A percentile compares a stretch with the other conserved stretches of the same genome.
Evolutionary conservation across 92 coral and sea anemone species (phyloP).

Genomic region (Blastomussa wellsi): DNA sequence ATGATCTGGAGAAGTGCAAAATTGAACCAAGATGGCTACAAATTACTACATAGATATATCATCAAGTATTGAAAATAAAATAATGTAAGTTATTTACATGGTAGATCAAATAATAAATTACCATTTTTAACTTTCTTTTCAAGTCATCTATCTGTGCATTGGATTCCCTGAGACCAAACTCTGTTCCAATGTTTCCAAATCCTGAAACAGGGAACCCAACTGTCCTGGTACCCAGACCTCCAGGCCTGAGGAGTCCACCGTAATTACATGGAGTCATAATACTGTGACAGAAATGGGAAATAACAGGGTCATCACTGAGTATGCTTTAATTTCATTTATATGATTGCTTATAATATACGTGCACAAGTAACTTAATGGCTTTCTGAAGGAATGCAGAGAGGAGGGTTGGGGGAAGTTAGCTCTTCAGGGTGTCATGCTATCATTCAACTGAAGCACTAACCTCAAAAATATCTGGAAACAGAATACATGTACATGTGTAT

Average conservation of each 20-base stretch:
- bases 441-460: no score
- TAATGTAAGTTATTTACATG: no score
- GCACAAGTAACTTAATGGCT: no score
- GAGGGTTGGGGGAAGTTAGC: no score
- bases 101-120: slow-evolving; percentile 9
- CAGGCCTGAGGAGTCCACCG: slow-evolving; percentile 26
- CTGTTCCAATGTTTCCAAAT: slow-evolving; percentile 45
- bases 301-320: neutral
- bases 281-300: slow-evolving; percentile 3
- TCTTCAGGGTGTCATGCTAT: no score
- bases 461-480: no score
- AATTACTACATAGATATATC: accelerated
- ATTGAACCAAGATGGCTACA: neutral
- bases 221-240: slow-evolving; percentile 36
- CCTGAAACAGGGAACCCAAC: slow-evolving; percentile 46
- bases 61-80: no score
- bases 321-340: neutral
- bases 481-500: no score
- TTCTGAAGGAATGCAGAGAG: no score
- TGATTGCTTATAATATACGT: neutral
- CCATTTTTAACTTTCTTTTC: slow-evolving; percentile 73
- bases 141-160: slow-evolving; percentile 68
- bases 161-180: slow-evolving; percentile 42
- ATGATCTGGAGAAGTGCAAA: neutral
- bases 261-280: slow-evolving; percentile 7